A percentile compares a stretch with the other conserved stretches of the same genome.
phyloP scores from a whole-genome alignment of 1,140 invertebrate genomes.

The Eueides isabella region DNA sequence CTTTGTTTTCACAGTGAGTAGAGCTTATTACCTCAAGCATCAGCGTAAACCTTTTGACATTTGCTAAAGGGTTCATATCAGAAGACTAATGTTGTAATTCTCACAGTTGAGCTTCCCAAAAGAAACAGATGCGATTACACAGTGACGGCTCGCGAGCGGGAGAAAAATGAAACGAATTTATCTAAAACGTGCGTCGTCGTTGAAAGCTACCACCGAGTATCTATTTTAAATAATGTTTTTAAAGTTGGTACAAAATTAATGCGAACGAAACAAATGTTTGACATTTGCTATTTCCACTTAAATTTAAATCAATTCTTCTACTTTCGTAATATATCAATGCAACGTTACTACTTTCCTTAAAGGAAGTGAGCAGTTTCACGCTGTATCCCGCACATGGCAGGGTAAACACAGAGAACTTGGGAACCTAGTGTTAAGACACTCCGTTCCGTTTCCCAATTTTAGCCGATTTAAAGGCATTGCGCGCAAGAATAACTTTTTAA shows the following conservation, averaged over 20 bases:
- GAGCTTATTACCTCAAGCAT: constrained; percentile 62
- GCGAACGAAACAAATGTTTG: constrained; percentile 32
- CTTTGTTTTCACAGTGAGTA: constrained; percentile 69
- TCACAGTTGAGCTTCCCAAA: constrained; percentile 63
- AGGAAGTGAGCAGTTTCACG: too few relatives aligned
- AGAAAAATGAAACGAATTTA: constrained; percentile 75
- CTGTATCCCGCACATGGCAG: too few relatives aligned
- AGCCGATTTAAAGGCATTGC: too few relatives aligned
- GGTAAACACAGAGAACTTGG: too few relatives aligned
- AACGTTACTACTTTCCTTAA: too few relatives aligned
- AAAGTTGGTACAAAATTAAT: constrained; percentile 42
- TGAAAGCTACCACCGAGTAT: constrained; percentile 50
- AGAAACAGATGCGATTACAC: constrained; percentile 69
- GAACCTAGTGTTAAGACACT: too few relatives aligned
- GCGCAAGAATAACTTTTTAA: constrained; percentile 33
- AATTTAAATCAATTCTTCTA: constrained; percentile 28
- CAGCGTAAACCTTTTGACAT: constrained; percentile 75
- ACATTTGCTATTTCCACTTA: constrained; percentile 37
- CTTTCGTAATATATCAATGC: too few relatives aligned
- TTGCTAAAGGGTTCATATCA: constrained; percentile 78
- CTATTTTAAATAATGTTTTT: constrained; percentile 61
- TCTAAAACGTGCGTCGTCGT: constrained; percentile 64
- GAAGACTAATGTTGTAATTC: constrained; percentile 78
- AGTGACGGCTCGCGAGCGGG: constrained; percentile 62
- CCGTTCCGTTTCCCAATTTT: too few relatives aligned